Evolutionary conservation across 2,113 vertebrate species (phyloP).

Genomic region (Stigmatopora argus): DNA sequence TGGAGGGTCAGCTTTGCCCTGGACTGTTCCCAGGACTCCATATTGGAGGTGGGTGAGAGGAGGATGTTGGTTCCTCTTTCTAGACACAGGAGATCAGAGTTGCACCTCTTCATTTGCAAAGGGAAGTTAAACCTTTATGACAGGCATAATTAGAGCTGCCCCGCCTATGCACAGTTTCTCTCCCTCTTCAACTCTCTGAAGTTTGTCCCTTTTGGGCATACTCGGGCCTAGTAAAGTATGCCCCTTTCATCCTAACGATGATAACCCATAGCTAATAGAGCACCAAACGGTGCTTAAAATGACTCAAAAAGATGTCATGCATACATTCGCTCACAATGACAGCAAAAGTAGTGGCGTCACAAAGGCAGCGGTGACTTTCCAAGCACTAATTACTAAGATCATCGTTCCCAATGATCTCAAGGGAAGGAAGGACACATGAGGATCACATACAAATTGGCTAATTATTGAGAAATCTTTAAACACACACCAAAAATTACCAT

Average conservation of each 20-base stretch:
- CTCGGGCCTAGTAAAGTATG: slow-evolving; percentile 47
- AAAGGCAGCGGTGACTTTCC: slow-evolving; percentile 42
- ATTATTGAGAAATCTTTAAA: background rate
- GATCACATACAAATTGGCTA: slow-evolving; percentile 35
- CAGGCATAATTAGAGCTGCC: slow-evolving; percentile 61
- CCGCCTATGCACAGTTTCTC: slow-evolving; percentile 39
- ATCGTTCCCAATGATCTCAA: slow-evolving; percentile 45
- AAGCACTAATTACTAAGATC: slow-evolving; percentile 55
- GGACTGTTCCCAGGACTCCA: no score
- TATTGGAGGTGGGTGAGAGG: no score
- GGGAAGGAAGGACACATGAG: slow-evolving; percentile 41
- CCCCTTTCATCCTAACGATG: slow-evolving; percentile 61
- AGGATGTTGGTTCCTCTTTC: slow-evolving; percentile 57
- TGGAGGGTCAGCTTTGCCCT: no score
- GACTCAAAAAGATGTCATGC: slow-evolving; percentile 45
- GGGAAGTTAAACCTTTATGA: slow-evolving; percentile 35
- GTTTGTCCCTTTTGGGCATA: slow-evolving; percentile 45
- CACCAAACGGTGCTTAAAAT: slow-evolving; percentile 59
- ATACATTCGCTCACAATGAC: slow-evolving; percentile 62
- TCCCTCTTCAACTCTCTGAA: slow-evolving; percentile 59
- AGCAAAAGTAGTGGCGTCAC: slow-evolving; percentile 18
- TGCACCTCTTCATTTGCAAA: slow-evolving; percentile 38
- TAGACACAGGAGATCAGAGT: slow-evolving; percentile 62
- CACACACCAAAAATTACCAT: background rate
- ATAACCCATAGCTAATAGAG: slow-evolving; percentile 59